phyloP scores from a whole-genome alignment of 2,797 vertebrate species.

The Pagetopsis macropterus region DNA sequence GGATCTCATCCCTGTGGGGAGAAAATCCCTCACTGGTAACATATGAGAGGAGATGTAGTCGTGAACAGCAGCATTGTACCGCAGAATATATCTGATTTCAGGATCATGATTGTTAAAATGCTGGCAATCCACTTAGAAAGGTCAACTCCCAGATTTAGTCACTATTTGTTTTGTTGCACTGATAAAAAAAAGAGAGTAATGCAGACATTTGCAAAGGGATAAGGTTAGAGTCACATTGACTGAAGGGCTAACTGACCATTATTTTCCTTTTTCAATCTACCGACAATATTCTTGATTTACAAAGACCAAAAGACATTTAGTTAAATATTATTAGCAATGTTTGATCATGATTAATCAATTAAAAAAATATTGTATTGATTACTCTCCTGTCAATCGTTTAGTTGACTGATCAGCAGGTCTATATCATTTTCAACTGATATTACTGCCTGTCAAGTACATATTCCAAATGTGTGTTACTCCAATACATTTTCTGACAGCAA shows the following conservation, averaged over 20 bases:
- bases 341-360: no score
- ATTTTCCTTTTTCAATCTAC: no score
- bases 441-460: background rate
- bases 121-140: background rate
- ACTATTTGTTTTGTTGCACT: background rate
- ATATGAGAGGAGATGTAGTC: slow-evolving; percentile 17
- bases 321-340: no score
- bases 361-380: no score
- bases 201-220: background rate
- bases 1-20: slow-evolving; percentile 27
- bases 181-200: no score
- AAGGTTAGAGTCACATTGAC: background rate
- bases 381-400: no score
- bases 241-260: no score
- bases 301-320: no score
- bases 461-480: background rate
- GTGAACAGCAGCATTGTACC: slow-evolving; percentile 23
- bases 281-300: no score
- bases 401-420: no score
- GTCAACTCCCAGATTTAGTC: background rate
- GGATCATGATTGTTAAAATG: slow-evolving; percentile 2
- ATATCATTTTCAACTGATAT: background rate
- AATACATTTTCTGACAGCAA: background rate
- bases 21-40: slow-evolving; percentile 19
- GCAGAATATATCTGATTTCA: background rate